Conservation (phyloP, 2,113 vertebrate genomes). For the Dromiciops gliroides region DNA sequence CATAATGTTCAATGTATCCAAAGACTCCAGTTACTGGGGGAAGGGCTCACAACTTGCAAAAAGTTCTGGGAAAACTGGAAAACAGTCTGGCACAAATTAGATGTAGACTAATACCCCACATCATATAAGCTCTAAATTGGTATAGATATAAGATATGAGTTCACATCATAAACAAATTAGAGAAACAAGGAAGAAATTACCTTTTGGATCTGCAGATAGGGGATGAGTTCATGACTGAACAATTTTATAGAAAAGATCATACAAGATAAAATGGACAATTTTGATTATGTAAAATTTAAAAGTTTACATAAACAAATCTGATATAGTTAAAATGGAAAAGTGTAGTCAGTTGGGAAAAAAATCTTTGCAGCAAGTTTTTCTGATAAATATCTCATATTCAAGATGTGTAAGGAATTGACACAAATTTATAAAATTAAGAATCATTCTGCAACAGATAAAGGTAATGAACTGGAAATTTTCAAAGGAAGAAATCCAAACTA, state of each 20-base stretch:
- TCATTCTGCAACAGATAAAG: background rate
- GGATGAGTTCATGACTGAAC: background rate
- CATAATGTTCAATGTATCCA: background rate
- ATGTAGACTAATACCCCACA: background rate
- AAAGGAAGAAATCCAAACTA: too few species aligned
- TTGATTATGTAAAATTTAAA: background rate
- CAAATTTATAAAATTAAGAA: background rate
- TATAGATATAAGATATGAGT: background rate
- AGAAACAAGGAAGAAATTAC: background rate
- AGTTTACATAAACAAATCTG: background rate
- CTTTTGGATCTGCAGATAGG: background rate
- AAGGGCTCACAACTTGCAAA: background rate
- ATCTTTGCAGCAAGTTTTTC: background rate
- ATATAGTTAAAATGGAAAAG: background rate
- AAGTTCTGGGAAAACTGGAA: background rate
- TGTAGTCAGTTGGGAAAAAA: background rate
- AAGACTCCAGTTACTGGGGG: background rate
- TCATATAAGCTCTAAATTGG: background rate
- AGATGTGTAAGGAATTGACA: background rate
- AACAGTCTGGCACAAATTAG: background rate
- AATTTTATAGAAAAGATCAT: background rate
- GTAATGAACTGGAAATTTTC: background rate
- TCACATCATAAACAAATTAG: background rate
- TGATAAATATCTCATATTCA: background rate
- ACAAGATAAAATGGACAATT: background rate